Evolutionary conservation across 2,113 vertebrate genomes (phyloP).

Genomic region (Platichthys stellatus): DNA sequence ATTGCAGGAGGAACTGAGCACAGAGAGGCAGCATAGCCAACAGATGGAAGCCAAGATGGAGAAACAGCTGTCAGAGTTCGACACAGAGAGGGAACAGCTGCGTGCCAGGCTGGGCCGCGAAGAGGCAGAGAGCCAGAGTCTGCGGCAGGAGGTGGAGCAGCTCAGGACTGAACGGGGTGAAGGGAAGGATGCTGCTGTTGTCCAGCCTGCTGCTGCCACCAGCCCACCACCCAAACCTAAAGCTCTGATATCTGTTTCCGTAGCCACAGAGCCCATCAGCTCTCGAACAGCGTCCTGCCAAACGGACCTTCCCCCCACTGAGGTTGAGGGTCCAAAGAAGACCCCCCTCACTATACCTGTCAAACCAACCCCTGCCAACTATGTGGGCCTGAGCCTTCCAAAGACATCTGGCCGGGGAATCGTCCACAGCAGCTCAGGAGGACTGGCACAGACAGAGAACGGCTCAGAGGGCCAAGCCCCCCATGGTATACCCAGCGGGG

Average conservation of each 20-base stretch:
- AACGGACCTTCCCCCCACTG: slow-evolving; percentile 83
- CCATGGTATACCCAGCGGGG: slow-evolving; percentile 83
- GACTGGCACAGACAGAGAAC: slow-evolving; percentile 87
- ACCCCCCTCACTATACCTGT: slow-evolving; percentile 85
- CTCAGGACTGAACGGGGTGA: slow-evolving; percentile 87
- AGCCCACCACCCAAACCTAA: slow-evolving; percentile 78
- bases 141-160: slow-evolving; percentile 92
- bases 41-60: slow-evolving; percentile 94
- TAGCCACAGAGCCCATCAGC: slow-evolving; percentile 85
- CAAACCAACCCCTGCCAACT: slow-evolving; percentile 86
- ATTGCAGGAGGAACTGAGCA: slow-evolving; percentile 87
- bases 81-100: slow-evolving; percentile 94
- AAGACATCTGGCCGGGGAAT: slow-evolving; percentile 85
- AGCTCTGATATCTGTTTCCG: slow-evolving; percentile 81
- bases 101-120: slow-evolving; percentile 93
- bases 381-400: slow-evolving; percentile 82
- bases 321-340: slow-evolving; percentile 88
- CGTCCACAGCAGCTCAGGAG: slow-evolving; percentile 84
- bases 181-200: slow-evolving; percentile 77
- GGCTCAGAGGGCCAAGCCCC: slow-evolving; percentile 78
- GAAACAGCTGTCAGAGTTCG: slow-evolving; percentile 95
- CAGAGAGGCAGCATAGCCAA: slow-evolving; percentile 86
- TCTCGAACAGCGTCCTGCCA: slow-evolving; percentile 88
- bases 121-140: slow-evolving; percentile 90
- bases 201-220: slow-evolving; percentile 71